Percentiles rank a stretch among this genome's conserved stretches.
phyloP scores from a whole-genome alignment of 2,888 invertebrate species.

The Apantesis nais region DNA sequence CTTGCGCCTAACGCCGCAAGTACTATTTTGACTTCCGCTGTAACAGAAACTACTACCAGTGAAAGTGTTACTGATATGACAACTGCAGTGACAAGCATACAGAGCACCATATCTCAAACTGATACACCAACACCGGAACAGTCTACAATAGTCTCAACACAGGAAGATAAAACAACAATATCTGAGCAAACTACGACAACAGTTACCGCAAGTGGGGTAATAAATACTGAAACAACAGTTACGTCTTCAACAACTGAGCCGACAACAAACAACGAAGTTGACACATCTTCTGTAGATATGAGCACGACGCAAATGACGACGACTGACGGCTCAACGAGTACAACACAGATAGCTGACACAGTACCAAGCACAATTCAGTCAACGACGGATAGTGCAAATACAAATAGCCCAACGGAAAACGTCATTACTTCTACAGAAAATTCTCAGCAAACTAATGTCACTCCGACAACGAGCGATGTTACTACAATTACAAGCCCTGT shows the following conservation, averaged over 20 bases:
- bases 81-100: slow-evolving; percentile 15
- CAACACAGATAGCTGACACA: slow-evolving; percentile 15
- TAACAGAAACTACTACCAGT: slow-evolving; percentile 30
- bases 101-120: slow-evolving; percentile 9
- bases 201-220: slow-evolving; percentile 27
- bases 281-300: slow-evolving; percentile 40
- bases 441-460: slow-evolving; percentile 38
- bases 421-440: slow-evolving; percentile 27
- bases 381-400: slow-evolving; percentile 26
- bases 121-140: slow-evolving; percentile 14
- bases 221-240: slow-evolving; percentile 45
- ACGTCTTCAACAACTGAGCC: slow-evolving; percentile 55
- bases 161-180: slow-evolving; percentile 9
- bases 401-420: slow-evolving; percentile 30
- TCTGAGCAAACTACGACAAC: slow-evolving; percentile 29
- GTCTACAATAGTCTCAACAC: slow-evolving; percentile 27
- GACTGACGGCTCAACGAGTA: slow-evolving; percentile 24
- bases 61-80: slow-evolving; percentile 37
- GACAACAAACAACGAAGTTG: slow-evolving; percentile 58
- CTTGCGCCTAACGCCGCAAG: slow-evolving; percentile 62
- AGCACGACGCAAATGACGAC: slow-evolving; percentile 36
- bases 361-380: slow-evolving; percentile 26
- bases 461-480: slow-evolving; percentile 32
- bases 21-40: slow-evolving; percentile 41
- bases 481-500: slow-evolving; percentile 43